Percentiles rank a stretch among this genome's conserved stretches.
phyloP scores from a whole-genome alignment of 2,113 vertebrate species.

The Sus scrofa region DNA sequence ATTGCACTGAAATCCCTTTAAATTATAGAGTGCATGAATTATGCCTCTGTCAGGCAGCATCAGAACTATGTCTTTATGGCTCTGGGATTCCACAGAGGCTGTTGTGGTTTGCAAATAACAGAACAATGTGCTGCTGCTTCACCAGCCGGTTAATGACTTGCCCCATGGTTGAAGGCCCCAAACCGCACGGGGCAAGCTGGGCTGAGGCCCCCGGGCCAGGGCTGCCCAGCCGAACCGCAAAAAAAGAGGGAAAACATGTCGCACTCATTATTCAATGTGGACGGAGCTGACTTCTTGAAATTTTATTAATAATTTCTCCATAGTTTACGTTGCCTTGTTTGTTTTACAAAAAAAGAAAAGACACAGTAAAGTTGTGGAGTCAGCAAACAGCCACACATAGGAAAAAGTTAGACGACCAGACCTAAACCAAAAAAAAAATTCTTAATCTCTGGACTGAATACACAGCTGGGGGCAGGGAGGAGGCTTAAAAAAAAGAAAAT shows the following conservation, averaged over 20 bases:
- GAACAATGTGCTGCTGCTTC: slow-evolving; percentile 84
- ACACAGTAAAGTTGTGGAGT: slow-evolving; percentile 70
- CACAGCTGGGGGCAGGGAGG: neutral
- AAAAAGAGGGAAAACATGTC: slow-evolving; percentile 28
- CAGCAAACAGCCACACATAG: slow-evolving; percentile 54
- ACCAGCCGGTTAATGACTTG: slow-evolving; percentile 85
- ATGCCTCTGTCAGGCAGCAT: slow-evolving; percentile 85
- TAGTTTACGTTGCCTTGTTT: slow-evolving; percentile 78
- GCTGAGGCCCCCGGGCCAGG: slow-evolving; percentile 75
- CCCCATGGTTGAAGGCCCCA: slow-evolving; percentile 82
- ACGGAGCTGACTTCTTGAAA: slow-evolving; percentile 73
- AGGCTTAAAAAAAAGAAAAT: neutral
- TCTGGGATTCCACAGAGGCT: slow-evolving; percentile 84
- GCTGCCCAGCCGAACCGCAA: neutral
- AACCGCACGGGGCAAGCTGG: slow-evolving; percentile 83
- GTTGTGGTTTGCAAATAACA: slow-evolving; percentile 87
- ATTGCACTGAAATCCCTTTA: slow-evolving; percentile 86
- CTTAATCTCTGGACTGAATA: neutral
- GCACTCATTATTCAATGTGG: slow-evolving; percentile 73
- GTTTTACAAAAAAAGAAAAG: slow-evolving; percentile 49
- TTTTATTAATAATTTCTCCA: slow-evolving; percentile 81
- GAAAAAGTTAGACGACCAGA: neutral
- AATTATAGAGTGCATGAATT: slow-evolving; percentile 87
- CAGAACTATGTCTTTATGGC: slow-evolving; percentile 86
- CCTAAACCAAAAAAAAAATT: neutral